Evolutionary conservation across 2,888 invertebrate genomes (phyloP), one percentile per base, ranked within the genome.

Genomic region (Parnassius smintheus): DNA sequence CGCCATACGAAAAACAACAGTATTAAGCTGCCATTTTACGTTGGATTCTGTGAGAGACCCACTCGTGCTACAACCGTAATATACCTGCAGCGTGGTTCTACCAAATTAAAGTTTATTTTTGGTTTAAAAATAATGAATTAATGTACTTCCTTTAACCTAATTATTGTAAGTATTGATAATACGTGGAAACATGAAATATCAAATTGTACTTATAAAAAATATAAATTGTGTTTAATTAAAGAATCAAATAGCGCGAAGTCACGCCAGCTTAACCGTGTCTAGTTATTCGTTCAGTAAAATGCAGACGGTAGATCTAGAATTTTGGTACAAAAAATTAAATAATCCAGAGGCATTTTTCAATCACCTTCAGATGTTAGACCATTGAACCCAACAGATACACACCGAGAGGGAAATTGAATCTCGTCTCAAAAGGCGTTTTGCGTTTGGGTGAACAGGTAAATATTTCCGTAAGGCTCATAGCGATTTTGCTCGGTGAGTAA

Each of bases 341-440:
- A 49, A 1, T 4, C n/a, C 9, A 18, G 13, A 49, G 13, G 49
- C 49, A 49, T 13, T 7, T 49, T 49, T 4, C n/a, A 9, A 13
- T 13, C 13, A 13, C 13, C 9, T 49, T 49, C 9, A 13, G 8
- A 18, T 18, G 18, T 18, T 18, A 18, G 18, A 18, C 0, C 18
- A 18, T 18, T 18, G 18, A 18, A 18, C 18, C 13, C 9, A 18
- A 18, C 9, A 13, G 8, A 1, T 13, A 9, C 18, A 49, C 4
- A 2, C 13, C 8, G 8, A 12, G 49, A 13, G 49, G 49, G 9
- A 8, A 49, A n/a, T 49, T 13, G 49, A 49, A 13, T n/a, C 13
- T 13, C 7, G 13, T 9, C 18, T 49, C 2, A n/a, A 75, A 25
- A 51, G 56, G 13, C 73, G 77, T 61, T 67, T 77, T 4, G 11